A percentile compares a stretch with the other conserved stretches of the same genome.
Evolutionary conservation across 1,140 invertebrate species (phyloP).

Genomic region (Sycophila sp.): DNA sequence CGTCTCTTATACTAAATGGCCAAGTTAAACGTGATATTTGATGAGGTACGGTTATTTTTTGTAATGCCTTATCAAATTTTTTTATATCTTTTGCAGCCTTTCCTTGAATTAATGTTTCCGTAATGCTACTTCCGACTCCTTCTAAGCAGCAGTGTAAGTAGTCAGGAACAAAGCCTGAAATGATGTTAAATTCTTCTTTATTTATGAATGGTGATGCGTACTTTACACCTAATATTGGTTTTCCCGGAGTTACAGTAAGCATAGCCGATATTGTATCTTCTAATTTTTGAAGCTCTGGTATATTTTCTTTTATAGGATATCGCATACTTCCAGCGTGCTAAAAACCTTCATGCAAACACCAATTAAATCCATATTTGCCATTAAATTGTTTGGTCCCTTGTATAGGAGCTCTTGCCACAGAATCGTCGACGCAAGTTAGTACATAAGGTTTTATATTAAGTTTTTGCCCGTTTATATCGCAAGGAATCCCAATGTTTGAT

Average conservation of each 20-base stretch:
- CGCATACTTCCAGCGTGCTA: background rate
- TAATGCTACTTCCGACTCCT: too few species aligned
- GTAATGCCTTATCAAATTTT: too few species aligned
- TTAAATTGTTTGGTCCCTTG: conserved; percentile 17
- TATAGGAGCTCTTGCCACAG: conserved; percentile 7
- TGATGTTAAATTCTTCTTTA: too few species aligned
- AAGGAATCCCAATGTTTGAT: background rate
- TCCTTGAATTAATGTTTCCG: too few species aligned
- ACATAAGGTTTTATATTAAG: background rate
- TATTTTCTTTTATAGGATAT: background rate
- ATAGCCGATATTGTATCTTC: background rate
- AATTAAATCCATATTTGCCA: conserved; percentile 2
- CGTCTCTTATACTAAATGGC: background rate
- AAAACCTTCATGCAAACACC: conserved; percentile 3
- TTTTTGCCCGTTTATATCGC: background rate
- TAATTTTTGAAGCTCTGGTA: background rate
- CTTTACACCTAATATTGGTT: background rate
- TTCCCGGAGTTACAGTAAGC: background rate
- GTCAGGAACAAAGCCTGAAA: too few species aligned
- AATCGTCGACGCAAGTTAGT: background rate
- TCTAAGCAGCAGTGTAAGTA: too few species aligned
- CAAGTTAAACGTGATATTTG: conserved; percentile 28
- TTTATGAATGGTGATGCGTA: too few species aligned
- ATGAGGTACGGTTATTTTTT: conserved; percentile 1
- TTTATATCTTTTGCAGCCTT: too few species aligned